Evolutionary conservation across 2,888 invertebrate genomes (phyloP).

Genomic region (Nomada hirtipes): DNA sequence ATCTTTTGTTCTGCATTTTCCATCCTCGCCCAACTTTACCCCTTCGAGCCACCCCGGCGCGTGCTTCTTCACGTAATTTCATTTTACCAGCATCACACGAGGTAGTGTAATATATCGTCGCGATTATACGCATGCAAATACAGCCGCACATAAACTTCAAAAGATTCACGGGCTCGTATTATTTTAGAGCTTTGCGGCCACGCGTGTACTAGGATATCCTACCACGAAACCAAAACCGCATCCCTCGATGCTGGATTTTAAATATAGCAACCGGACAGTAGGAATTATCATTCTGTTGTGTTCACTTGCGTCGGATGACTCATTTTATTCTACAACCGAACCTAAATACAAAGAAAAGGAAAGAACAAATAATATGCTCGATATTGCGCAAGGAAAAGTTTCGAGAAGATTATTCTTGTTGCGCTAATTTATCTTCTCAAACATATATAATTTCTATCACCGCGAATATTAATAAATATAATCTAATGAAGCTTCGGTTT

Average conservation of each 20-base stretch:
- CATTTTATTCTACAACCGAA: slow-evolving; percentile 7
- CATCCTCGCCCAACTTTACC: not conserved
- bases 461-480: not conserved
- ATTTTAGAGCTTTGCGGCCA: slow-evolving; percentile 1
- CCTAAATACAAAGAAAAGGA: not conserved
- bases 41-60: slow-evolving; percentile 5
- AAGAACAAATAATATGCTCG: no score
- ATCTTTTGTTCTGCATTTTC: slow-evolving; percentile 9
- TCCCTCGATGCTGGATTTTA: slow-evolving; percentile 8
- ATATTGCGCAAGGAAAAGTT: not conserved
- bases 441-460: not conserved
- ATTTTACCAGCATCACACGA: slow-evolving; percentile 11
- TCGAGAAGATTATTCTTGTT: not conserved
- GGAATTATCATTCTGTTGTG: slow-evolving; percentile 4
- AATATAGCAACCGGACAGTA: slow-evolving; percentile 13
- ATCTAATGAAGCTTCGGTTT: not conserved
- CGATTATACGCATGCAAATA: slow-evolving; percentile 30
- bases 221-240: not conserved
- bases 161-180: slow-evolving; percentile 23
- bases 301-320: not conserved
- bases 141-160: slow-evolving; percentile 30
- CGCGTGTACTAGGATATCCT: not conserved
- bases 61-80: slow-evolving; percentile 30
- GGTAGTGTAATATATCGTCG: not conserved
- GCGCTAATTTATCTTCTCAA: not conserved